Percentiles rank a stretch among this genome's conserved stretches.
Conservation (phyloP, 2,797 vertebrate genomes). For the Glyptemys insculpta region DNA sequence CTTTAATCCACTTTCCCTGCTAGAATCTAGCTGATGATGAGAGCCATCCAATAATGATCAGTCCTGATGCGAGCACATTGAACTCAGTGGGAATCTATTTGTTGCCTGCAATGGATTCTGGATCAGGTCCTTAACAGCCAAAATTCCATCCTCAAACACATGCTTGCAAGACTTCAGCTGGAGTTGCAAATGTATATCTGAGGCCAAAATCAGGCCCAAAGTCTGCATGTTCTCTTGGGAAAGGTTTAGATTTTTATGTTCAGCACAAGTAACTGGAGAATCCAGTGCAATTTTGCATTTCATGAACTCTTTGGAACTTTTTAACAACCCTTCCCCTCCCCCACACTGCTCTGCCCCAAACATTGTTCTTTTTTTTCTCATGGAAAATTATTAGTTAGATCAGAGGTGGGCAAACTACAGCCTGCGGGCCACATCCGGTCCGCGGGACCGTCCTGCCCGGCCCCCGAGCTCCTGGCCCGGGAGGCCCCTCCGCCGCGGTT, state of each 20-base stretch:
- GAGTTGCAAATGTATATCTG: background rate
- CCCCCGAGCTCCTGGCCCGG: no score
- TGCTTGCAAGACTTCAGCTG: background rate
- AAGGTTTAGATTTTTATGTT: constrained; percentile 63
- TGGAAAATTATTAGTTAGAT: constrained; percentile 66
- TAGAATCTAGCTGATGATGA: background rate
- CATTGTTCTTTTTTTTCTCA: constrained; percentile 23
- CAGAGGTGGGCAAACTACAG: no score
- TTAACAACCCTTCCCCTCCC: background rate
- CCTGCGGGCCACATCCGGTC: no score
- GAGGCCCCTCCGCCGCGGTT: no score
- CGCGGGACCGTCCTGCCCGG: no score
- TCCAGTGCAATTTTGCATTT: constrained; percentile 64
- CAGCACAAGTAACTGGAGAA: constrained; percentile 52
- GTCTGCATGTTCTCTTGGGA: constrained; percentile 44
- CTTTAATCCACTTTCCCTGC: background rate
- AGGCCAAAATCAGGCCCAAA: constrained; percentile 33
- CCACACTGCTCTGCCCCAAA: background rate
- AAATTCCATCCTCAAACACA: constrained; percentile 38
- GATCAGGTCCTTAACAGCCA: constrained; percentile 48
- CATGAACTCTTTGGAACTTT: constrained; percentile 65
- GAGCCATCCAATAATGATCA: background rate
- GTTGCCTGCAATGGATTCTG: constrained; percentile 44
- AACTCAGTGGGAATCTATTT: constrained; percentile 1
- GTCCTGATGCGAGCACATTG: constrained; percentile 18